These are phyloP conservation scores for Drosophila emarginata DNA, from an alignment of 2,888 invertebrate genomes.

Conservation along the genomic window DNA sequence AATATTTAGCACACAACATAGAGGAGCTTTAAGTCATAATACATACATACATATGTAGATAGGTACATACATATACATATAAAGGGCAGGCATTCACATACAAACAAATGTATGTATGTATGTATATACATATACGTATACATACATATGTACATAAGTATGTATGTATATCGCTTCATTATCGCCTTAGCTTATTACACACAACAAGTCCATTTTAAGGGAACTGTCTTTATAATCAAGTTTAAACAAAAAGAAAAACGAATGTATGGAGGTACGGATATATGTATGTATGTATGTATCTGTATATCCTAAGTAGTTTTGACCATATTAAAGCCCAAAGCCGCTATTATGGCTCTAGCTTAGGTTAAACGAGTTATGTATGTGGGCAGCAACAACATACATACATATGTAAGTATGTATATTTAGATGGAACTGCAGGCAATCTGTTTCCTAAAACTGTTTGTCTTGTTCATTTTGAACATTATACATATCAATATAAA, in stretches of 20 bases:
- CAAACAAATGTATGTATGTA: not conserved
- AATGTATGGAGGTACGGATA: too few relatives aligned
- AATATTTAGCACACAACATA: slow-evolving; percentile 30
- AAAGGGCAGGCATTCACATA: not conserved
- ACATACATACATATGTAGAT: too few relatives aligned
- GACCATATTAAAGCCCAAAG: too few relatives aligned
- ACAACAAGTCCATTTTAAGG: not conserved
- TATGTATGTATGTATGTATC: too few relatives aligned
- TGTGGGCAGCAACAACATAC: not conserved
- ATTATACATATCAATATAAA: not conserved
- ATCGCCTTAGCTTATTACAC: not conserved
- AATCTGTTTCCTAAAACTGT: not conserved
- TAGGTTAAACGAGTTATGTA: not conserved
- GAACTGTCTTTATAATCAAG: not conserved
- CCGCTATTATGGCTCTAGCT: not conserved
- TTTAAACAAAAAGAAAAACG: too few relatives aligned
- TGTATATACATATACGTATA: not conserved
- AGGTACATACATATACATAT: too few relatives aligned
- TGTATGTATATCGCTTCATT: slow-evolving; percentile 3
- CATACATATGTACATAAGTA: too few relatives aligned
- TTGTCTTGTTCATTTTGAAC: not conserved
- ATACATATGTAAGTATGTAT: too few relatives aligned
- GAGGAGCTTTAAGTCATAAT: not conserved
- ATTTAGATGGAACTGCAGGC: not conserved
- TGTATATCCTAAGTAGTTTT: too few relatives aligned